Conservation (phyloP, 2,888 invertebrate species). For the Drosophila niveifrons region DNA sequence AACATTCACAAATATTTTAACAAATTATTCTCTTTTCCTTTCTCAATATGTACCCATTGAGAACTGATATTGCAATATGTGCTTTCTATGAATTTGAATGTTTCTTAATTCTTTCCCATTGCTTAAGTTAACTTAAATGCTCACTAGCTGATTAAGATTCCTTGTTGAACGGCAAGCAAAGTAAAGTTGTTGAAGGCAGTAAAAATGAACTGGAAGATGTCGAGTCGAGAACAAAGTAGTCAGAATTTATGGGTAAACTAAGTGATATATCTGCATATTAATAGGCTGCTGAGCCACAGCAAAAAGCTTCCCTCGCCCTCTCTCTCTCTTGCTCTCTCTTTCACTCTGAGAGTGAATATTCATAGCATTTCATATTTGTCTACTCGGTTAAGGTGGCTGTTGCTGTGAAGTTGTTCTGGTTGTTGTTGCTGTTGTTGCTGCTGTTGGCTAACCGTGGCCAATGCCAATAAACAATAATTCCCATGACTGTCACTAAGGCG, state of each 20-base stretch:
- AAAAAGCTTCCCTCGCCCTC: constrained; percentile 23
- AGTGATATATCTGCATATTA: constrained; percentile 60
- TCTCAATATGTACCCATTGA: no score
- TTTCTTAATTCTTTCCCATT: not conserved
- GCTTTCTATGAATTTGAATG: no score
- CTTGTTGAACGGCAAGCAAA: constrained; percentile 2
- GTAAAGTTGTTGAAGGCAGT: constrained; percentile 25
- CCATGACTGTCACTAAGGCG: constrained; percentile 81
- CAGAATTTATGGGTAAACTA: constrained; percentile 56
- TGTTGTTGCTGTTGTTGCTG: constrained; percentile 40
- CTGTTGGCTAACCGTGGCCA: constrained; percentile 73
- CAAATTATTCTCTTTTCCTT: no score
- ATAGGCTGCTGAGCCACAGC: constrained; percentile 48
- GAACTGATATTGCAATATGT: no score
- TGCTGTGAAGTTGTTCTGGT: not conserved
- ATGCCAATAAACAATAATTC: constrained; percentile 82
- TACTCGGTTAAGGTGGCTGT: constrained; percentile 29
- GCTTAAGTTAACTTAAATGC: not conserved
- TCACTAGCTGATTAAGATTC: constrained; percentile 1
- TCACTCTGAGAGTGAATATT: constrained; percentile 28
- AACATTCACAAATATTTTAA: no score
- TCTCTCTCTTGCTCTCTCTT: not conserved
- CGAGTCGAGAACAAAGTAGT: constrained; percentile 18
- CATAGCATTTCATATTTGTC: constrained; percentile 59
- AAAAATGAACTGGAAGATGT: constrained; percentile 4